These are phyloP conservation scores for Pseudopodoces humilis DNA, from an alignment of 2,113 vertebrate genomes.

Conservation along the genomic window DNA sequence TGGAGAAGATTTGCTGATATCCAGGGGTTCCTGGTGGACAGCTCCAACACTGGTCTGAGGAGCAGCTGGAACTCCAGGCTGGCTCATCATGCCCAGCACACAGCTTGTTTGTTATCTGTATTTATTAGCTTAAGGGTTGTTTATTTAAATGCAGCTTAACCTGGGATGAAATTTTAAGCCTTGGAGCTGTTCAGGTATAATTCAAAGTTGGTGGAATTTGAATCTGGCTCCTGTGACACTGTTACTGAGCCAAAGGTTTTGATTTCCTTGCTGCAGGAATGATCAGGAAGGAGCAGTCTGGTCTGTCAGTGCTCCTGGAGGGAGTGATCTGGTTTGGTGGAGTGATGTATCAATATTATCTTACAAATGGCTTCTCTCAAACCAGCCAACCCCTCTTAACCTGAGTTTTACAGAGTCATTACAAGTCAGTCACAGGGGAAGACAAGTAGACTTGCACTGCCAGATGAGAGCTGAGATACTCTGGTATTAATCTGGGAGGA, in stretches of 20 bases:
- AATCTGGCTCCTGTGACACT: not conserved
- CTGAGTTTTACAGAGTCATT: not conserved
- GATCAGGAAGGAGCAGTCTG: not conserved
- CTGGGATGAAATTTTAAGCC: not conserved
- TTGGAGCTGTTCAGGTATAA: not conserved
- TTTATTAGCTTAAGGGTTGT: not conserved
- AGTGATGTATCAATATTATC: not conserved
- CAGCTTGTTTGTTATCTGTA: not conserved
- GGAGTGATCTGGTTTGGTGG: not conserved
- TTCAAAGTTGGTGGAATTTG: not conserved
- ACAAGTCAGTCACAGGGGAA: fast-evolving
- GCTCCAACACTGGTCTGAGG: not conserved
- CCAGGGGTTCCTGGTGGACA: not conserved
- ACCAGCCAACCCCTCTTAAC: not conserved
- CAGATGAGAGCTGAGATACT: not conserved
- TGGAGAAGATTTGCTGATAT: not conserved
- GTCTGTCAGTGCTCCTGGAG: not conserved
- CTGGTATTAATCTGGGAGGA: not conserved
- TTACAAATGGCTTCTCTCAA: not conserved
- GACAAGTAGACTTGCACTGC: not conserved
- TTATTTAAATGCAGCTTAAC: not conserved
- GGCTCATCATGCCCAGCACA: not conserved
- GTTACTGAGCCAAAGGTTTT: not conserved
- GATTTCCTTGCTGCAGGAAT: not conserved
- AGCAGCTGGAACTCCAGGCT: not conserved